Evolutionary conservation across 2,888 invertebrate species (phyloP).

Genomic region (Agrotis clavis): DNA sequence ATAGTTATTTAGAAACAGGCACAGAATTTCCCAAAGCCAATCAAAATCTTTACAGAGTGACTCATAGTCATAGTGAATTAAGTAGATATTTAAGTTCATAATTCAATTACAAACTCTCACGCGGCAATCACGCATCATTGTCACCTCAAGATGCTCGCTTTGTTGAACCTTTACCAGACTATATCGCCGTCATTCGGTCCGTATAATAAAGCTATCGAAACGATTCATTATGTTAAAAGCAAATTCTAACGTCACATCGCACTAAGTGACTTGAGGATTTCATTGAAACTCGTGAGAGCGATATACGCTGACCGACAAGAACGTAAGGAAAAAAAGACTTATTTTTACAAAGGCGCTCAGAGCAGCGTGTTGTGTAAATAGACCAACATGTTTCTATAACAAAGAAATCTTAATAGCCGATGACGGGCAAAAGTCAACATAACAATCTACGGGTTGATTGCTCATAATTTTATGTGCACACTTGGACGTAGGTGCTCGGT

Average conservation of each 20-base stretch:
- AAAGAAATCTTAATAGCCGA: conserved; percentile 91
- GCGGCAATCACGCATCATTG: conserved; percentile 89
- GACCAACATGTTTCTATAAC: conserved; percentile 90
- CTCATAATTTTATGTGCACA: conserved; percentile 84
- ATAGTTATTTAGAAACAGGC: conserved; percentile 39
- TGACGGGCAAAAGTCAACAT: conserved; percentile 89
- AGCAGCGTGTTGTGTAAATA: conserved; percentile 90
- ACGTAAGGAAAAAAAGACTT: conserved; percentile 83
- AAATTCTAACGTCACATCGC: conserved; percentile 87
- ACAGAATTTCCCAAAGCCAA: conserved; percentile 76
- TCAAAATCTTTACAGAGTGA: conserved; percentile 84
- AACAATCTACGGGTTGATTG: conserved; percentile 90
- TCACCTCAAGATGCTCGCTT: conserved; percentile 83
- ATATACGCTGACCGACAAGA: conserved; percentile 84
- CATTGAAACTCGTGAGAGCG: conserved; percentile 89
- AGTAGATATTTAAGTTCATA: conserved; percentile 78
- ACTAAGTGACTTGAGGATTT: conserved; percentile 88
- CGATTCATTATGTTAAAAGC: conserved; percentile 85
- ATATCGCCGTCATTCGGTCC: conserved; percentile 83
- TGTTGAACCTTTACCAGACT: conserved; percentile 82
- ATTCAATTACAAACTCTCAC: conserved; percentile 88
- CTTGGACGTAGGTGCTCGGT: conserved; percentile 73
- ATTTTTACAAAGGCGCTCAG: conserved; percentile 86
- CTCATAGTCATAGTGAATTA: conserved; percentile 80
- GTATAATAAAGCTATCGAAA: conserved; percentile 88